Evolutionary conservation across 2,113 vertebrate genomes (phyloP).

Genomic region (Melierax canorus): DNA sequence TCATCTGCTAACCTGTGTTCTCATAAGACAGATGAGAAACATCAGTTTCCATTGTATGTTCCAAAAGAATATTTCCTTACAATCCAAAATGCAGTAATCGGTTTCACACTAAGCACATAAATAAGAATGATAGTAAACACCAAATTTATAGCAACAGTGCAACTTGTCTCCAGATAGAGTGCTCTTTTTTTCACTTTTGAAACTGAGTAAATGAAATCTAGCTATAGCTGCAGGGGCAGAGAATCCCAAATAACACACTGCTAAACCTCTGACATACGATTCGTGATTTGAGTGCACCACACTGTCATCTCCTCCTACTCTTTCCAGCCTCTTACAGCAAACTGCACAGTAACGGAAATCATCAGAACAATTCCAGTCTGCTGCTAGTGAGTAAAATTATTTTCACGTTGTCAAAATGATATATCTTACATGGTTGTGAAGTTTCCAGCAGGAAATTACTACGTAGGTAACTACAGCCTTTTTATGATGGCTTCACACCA

Average conservation of each 20-base stretch:
- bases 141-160: neutral
- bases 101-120: neutral
- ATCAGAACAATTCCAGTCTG: neutral
- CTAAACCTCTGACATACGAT: neutral
- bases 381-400: neutral
- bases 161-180: neutral
- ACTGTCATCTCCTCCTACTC: slow-evolving; percentile 41
- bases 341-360: neutral
- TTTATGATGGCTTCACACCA: neutral
- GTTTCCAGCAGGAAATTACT: slow-evolving; percentile 40
- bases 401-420: neutral
- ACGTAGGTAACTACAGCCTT: neutral
- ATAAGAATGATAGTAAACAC: neutral
- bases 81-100: neutral
- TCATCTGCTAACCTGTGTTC: neutral
- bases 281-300: neutral
- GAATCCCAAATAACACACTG: neutral
- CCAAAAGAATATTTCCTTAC: neutral
- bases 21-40: neutral
- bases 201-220: neutral
- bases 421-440: neutral
- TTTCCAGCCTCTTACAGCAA: slow-evolving; percentile 23
- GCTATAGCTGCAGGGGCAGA: neutral
- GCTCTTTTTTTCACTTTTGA: neutral
- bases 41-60: neutral